Conservation (phyloP, 2,113 vertebrate species). For the Spheniscus mendiculus region DNA sequence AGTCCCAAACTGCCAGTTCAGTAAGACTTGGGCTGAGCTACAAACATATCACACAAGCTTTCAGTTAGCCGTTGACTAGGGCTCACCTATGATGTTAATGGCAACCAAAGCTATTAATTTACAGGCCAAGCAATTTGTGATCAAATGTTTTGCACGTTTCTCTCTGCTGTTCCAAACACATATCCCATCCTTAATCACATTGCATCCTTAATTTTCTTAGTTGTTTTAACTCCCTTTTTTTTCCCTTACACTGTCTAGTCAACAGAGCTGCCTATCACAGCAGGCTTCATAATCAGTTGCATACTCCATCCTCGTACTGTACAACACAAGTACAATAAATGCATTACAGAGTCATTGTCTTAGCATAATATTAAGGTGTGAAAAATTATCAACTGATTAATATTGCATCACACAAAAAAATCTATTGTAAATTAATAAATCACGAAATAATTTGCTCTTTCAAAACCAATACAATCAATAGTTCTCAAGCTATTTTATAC, state of each 20-base stretch:
- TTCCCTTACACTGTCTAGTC: not conserved
- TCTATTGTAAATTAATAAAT: constrained; percentile 14
- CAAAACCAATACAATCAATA: constrained; percentile 5
- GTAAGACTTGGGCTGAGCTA: not conserved
- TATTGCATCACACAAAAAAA: not conserved
- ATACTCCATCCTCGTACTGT: not conserved
- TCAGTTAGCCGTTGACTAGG: not conserved
- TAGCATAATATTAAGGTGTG: not conserved
- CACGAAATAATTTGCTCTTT: constrained; percentile 13
- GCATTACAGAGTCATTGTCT: not conserved
- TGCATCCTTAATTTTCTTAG: not conserved
- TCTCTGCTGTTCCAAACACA: not conserved
- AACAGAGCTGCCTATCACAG: not conserved
- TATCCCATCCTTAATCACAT: not conserved
- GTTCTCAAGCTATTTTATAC: not conserved
- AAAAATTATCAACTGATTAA: not conserved
- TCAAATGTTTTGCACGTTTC: not conserved
- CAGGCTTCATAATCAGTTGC: not conserved
- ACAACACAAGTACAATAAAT: not conserved
- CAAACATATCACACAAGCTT: constrained; percentile 13
- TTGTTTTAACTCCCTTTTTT: not conserved
- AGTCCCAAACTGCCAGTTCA: not conserved
- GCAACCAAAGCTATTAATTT: constrained; percentile 7
- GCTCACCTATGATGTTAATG: not conserved
- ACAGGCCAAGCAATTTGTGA: not conserved